Conservation (phyloP, 92 coral and sea anemone genomes). For the Palythoa grandis region DNA sequence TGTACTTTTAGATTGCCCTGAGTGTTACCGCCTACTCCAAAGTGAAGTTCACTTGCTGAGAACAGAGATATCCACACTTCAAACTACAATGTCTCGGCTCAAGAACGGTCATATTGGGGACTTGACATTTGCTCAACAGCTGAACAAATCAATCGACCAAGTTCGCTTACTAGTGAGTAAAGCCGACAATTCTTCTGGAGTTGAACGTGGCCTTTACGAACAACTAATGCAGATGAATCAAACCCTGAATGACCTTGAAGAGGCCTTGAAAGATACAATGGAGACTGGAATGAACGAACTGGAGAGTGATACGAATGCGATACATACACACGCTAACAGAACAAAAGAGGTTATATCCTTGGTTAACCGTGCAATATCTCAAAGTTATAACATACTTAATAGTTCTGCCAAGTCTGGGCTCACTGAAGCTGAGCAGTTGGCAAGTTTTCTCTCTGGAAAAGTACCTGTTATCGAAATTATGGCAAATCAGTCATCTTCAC, state of each 20-base stretch:
- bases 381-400: constrained; percentile 56
- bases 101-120: constrained; percentile 77
- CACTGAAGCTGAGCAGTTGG: constrained; percentile 48
- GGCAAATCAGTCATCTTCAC: constrained; percentile 51
- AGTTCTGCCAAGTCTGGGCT: constrained; percentile 54
- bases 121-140: constrained; percentile 70
- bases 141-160: constrained; percentile 37
- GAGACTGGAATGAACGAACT: constrained; percentile 57
- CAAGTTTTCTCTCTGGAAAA: constrained; percentile 38
- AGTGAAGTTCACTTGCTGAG: constrained; percentile 68
- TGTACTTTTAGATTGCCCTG: constrained; percentile 80
- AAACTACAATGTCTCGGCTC: constrained; percentile 55
- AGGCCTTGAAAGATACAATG: constrained; percentile 54
- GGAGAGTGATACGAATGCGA: constrained; percentile 41
- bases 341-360: constrained; percentile 55
- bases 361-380: constrained; percentile 48
- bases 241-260: constrained; percentile 66
- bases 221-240: constrained; percentile 66
- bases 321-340: constrained; percentile 41
- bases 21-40: constrained; percentile 87
- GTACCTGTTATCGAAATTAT: constrained; percentile 58
- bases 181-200: constrained; percentile 72
- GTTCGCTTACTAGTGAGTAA: constrained; percentile 57
- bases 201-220: constrained; percentile 60
- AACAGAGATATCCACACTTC: constrained; percentile 47